These are phyloP conservation scores for Entelurus aequoreus DNA, from an alignment of 2,113 vertebrate species.

Conservation along the genomic window DNA sequence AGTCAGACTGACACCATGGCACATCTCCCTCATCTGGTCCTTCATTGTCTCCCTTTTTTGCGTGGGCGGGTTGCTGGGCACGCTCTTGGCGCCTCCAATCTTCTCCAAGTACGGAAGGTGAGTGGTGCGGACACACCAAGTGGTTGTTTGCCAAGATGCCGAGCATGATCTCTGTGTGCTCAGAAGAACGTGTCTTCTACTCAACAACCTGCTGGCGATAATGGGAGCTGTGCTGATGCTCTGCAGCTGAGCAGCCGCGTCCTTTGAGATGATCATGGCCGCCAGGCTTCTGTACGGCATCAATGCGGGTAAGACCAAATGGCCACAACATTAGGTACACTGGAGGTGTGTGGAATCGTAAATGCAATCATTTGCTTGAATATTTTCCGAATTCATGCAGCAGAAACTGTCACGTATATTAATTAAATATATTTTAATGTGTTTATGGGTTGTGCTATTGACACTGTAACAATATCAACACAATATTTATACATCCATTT, in stretches of 20 bases:
- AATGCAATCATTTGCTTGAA: too few relatives aligned
- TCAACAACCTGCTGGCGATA: constrained; percentile 64
- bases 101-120: constrained; percentile 58
- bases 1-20: constrained; percentile 44
- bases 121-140: background rate
- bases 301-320: constrained; percentile 53
- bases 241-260: constrained; percentile 52
- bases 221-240: constrained; percentile 63
- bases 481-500: too few relatives aligned
- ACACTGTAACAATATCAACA: too few relatives aligned
- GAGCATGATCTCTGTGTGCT: background rate
- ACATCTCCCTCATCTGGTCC: constrained; percentile 70
- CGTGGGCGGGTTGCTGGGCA: constrained; percentile 65
- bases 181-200: constrained; percentile 66
- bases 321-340: background rate
- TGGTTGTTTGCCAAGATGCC: background rate
- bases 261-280: constrained; percentile 75
- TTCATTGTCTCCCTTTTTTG: constrained; percentile 68
- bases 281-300: constrained; percentile 65
- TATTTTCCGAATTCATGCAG: too few relatives aligned
- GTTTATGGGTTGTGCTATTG: too few relatives aligned
- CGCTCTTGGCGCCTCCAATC: constrained; percentile 21
- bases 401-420: too few relatives aligned
- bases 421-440: too few relatives aligned
- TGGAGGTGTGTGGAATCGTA: too few relatives aligned